Percentiles rank a stretch among this genome's conserved stretches.
These are phyloP conservation scores for Trachelus iudaicus DNA, from an alignment of 2,888 invertebrate species.

Conservation along the genomic window DNA sequence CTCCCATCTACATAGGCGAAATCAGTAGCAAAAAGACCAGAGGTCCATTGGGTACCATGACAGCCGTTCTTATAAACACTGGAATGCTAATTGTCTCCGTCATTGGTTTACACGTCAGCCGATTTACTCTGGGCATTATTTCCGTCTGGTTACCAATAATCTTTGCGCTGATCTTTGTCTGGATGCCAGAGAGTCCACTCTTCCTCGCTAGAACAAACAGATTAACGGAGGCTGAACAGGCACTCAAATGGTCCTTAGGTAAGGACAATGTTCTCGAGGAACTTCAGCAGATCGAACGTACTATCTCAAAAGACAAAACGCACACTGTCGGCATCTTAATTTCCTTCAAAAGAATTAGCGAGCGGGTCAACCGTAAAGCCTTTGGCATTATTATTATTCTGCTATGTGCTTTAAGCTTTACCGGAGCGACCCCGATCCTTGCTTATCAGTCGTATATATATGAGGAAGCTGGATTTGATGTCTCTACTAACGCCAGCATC, in stretches of 20 bases:
- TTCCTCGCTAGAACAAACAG: constrained; percentile 55
- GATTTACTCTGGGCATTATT: constrained; percentile 52
- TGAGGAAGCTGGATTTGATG: constrained; percentile 49
- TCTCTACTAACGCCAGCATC: constrained; percentile 53
- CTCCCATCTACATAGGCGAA: constrained; percentile 61
- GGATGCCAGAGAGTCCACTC: constrained; percentile 61
- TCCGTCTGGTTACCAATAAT: constrained; percentile 45
- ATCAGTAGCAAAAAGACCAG: constrained; percentile 57
- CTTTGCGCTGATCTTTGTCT: constrained; percentile 51
- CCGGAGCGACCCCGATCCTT: constrained; percentile 58
- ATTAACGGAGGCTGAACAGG: constrained; percentile 48
- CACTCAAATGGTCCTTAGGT: constrained; percentile 55
- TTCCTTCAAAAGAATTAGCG: constrained; percentile 33
- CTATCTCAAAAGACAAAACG: constrained; percentile 30
- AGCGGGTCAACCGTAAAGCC: constrained; percentile 34
- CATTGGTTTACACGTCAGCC: constrained; percentile 44
- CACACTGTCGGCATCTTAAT: constrained; percentile 16
- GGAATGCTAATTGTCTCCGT: constrained; percentile 54
- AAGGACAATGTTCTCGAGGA: constrained; percentile 55
- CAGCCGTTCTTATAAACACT: constrained; percentile 55
- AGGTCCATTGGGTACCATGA: constrained; percentile 51
- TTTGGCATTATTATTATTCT: constrained; percentile 53
- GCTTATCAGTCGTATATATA: constrained; percentile 58
- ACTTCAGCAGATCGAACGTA: constrained; percentile 58
- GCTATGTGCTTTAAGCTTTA: constrained; percentile 50